Evolutionary conservation across 2,797 vertebrate genomes (phyloP).

Genomic region (Sebastes jordani): DNA sequence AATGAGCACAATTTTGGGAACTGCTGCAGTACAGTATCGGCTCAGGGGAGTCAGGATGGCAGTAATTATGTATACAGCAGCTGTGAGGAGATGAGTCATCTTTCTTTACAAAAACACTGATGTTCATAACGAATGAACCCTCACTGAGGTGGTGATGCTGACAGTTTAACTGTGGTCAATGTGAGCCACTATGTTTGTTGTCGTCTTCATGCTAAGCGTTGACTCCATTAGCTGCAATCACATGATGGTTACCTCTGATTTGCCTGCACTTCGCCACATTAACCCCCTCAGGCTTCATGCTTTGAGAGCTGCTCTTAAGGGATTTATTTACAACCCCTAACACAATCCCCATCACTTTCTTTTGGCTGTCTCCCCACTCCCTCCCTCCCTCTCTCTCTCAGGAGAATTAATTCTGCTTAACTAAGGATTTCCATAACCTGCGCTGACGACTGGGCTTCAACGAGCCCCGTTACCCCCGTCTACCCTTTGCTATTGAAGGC

Average conservation of each 20-base stretch:
- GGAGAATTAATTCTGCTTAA: slow-evolving; percentile 67
- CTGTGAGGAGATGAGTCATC: slow-evolving; percentile 44
- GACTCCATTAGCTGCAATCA: slow-evolving; percentile 46
- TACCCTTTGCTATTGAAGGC: slow-evolving; percentile 25
- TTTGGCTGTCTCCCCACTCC: not conserved
- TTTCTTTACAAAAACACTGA: not conserved
- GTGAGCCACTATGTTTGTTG: not conserved
- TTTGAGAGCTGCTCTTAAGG: slow-evolving; percentile 50
- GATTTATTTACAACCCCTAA: slow-evolving; percentile 69
- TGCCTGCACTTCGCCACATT: slow-evolving; percentile 28
- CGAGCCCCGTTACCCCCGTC: slow-evolving; percentile 2
- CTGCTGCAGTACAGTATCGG: not conserved
- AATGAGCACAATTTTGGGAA: not conserved
- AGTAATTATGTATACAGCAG: slow-evolving; percentile 21
- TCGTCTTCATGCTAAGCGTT: slow-evolving; percentile 11
- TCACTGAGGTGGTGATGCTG: not conserved
- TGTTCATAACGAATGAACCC: slow-evolving; percentile 8
- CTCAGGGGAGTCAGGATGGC: slow-evolving; percentile 3
- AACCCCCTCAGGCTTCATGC: slow-evolving; percentile 14
- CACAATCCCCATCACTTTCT: slow-evolving; percentile 34
- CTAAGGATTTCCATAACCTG: slow-evolving; percentile 61
- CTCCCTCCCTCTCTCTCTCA: not conserved
- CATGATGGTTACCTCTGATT: slow-evolving; percentile 39
- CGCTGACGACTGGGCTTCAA: slow-evolving; percentile 31
- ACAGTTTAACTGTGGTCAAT: slow-evolving; percentile 3